A percentile compares a stretch with the other conserved stretches of the same genome.
phyloP scores from a whole-genome alignment of 2,888 invertebrate species.

The Helobdella robusta region DNA sequence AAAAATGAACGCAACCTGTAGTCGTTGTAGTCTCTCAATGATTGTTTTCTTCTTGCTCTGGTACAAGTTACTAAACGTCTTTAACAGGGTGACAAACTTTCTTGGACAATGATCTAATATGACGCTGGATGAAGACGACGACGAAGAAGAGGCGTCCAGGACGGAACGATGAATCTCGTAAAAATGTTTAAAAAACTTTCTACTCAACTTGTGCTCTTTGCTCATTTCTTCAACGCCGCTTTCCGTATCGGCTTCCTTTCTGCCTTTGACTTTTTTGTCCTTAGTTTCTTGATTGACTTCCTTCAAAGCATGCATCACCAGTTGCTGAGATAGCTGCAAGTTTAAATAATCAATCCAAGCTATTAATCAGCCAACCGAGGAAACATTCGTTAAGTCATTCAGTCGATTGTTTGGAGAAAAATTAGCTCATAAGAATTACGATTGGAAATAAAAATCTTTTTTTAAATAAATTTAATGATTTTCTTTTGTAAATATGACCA shows the following conservation, averaged over 20 bases:
- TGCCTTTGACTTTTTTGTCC: conserved; percentile 6
- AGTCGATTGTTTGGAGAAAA: too few species aligned
- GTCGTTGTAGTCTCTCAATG: conserved; percentile 57
- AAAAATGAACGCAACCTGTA: conserved; percentile 54
- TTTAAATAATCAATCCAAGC: too few species aligned
- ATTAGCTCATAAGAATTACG: too few species aligned
- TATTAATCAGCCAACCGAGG: too few species aligned
- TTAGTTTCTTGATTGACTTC: too few species aligned
- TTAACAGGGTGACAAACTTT: conserved; percentile 54
- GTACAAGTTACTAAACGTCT: conserved; percentile 55
- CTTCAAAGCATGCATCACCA: too few species aligned
- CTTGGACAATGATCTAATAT: conserved; percentile 45
- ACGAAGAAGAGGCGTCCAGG: neutral
- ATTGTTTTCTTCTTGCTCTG: conserved; percentile 59
- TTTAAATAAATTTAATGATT: too few species aligned
- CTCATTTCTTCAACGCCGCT: neutral
- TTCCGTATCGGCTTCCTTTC: neutral
- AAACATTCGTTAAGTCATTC: too few species aligned
- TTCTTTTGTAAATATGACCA: too few species aligned
- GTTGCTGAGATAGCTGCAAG: too few species aligned
- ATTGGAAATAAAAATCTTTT: too few species aligned
- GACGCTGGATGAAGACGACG: neutral
- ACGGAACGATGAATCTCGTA: conserved; percentile 14
- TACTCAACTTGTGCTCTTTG: neutral
- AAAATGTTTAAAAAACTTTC: conserved; percentile 7